phyloP scores from a whole-genome alignment of 2,888 invertebrate species.

The Drosophila borborema region DNA sequence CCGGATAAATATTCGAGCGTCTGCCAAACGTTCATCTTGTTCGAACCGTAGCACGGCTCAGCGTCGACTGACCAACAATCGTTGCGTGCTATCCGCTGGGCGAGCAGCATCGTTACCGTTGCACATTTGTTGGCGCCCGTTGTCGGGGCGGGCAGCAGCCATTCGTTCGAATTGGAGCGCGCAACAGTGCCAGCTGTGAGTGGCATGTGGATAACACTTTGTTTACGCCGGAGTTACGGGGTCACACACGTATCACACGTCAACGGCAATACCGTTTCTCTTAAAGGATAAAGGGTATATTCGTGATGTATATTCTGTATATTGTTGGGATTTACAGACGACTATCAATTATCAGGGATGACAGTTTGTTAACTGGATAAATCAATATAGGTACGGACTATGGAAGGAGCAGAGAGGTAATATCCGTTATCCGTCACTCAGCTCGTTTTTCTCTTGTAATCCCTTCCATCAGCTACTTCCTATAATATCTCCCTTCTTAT shows the following conservation, averaged over 20 bases:
- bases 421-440: not conserved
- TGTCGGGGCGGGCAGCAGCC: slow-evolving; percentile 48
- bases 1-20: slow-evolving; percentile 83
- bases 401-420: not conserved
- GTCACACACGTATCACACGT: slow-evolving; percentile 32
- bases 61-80: slow-evolving; percentile 84
- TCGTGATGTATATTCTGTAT: not conserved
- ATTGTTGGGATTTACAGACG: not conserved
- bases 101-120: slow-evolving; percentile 83
- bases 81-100: slow-evolving; percentile 79
- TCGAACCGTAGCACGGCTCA: slow-evolving; percentile 80
- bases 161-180: slow-evolving; percentile 64
- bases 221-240: slow-evolving; percentile 40
- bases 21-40: slow-evolving; percentile 85
- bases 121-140: slow-evolving; percentile 58
- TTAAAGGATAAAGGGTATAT: not conserved
- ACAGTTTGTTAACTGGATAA: not conserved
- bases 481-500: too few species aligned
- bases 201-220: slow-evolving; percentile 55
- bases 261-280: slow-evolving; percentile 14
- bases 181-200: slow-evolving; percentile 69
- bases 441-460: not conserved
- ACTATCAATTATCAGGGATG: not conserved
- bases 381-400: too few species aligned
- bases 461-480: too few species aligned